Conservation (phyloP, 2,888 invertebrate genomes). For the Helleia helle region DNA sequence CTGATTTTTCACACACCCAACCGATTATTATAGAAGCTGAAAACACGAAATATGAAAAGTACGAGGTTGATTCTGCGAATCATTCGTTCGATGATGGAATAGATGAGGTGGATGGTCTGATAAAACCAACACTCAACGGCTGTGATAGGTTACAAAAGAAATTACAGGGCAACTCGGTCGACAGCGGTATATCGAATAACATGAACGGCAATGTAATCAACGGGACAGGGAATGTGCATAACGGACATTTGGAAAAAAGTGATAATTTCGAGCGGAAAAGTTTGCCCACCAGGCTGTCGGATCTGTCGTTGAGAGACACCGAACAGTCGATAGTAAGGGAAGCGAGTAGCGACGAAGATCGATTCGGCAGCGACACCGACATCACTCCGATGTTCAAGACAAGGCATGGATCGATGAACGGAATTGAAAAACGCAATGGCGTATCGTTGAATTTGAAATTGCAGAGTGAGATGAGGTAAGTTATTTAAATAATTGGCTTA, state of each 20-base stretch:
- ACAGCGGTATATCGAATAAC: conserved; percentile 61
- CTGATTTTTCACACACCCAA: conserved; percentile 61
- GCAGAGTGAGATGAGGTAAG: conserved; percentile 63
- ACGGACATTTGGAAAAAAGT: conserved; percentile 25
- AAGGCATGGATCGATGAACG: conserved; percentile 31
- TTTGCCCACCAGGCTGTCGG: conserved; percentile 46
- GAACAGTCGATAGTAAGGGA: conserved; percentile 38
- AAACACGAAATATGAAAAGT: conserved; percentile 41
- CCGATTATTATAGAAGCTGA: conserved; percentile 64
- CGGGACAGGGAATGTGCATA: conserved; percentile 29
- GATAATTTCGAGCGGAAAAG: conserved; percentile 30
- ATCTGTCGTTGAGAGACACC: conserved; percentile 50
- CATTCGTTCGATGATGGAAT: conserved; percentile 62
- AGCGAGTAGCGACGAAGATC: conserved; percentile 53
- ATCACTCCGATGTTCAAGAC: conserved; percentile 39
- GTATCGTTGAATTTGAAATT: conserved; percentile 58
- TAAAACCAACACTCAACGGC: conserved; percentile 35
- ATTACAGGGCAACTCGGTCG: conserved; percentile 53
- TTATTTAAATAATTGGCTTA: no score
- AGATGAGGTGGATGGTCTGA: conserved; percentile 51
- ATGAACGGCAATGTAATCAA: conserved; percentile 34
- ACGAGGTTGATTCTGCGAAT: conserved; percentile 51
- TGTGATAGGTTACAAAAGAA: conserved; percentile 40
- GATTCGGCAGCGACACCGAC: conserved; percentile 50
- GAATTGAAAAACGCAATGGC: conserved; percentile 47